A percentile compares a stretch with the other conserved stretches of the same genome.
These are phyloP conservation scores for Cheilosia variabilis DNA, from an alignment of 2,888 invertebrate genomes.

Conservation along the genomic window DNA sequence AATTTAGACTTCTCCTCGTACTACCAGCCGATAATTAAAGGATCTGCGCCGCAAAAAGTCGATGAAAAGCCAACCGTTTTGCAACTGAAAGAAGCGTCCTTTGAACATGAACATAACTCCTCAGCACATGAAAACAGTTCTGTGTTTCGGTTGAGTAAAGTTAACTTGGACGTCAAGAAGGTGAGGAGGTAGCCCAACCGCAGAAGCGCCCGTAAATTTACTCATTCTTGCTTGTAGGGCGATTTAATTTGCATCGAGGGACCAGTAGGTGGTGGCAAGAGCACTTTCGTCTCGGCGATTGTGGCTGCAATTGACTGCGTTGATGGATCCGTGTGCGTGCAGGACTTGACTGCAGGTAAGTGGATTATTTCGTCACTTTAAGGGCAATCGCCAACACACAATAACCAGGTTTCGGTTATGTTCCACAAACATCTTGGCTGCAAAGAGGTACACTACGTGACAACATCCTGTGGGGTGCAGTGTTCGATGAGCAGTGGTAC, in stretches of 20 bases:
- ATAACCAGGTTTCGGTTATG: constrained; percentile 90
- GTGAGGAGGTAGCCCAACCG: constrained; percentile 66
- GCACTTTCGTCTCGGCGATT: constrained; percentile 92
- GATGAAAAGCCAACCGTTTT: constrained; percentile 86
- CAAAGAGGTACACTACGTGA: constrained; percentile 95
- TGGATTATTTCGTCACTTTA: background rate
- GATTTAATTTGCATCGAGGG: constrained; percentile 95
- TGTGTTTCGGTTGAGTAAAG: constrained; percentile 79
- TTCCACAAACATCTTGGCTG: constrained; percentile 96
- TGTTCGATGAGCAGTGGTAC: constrained; percentile 92
- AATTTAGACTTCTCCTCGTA: constrained; percentile 82
- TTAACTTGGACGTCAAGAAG: constrained; percentile 82
- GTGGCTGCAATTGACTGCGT: constrained; percentile 92
- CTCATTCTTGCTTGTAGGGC: constrained; percentile 84
- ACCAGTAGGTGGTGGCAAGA: constrained; percentile 95
- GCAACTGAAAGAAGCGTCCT: constrained; percentile 86
- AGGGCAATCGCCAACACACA: background rate
- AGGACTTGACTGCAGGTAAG: constrained; percentile 87
- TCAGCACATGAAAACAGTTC: constrained; percentile 60
- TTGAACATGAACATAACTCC: constrained; percentile 81
- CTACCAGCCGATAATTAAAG: constrained; percentile 81
- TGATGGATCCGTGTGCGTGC: constrained; percentile 88
- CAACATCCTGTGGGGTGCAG: constrained; percentile 96
- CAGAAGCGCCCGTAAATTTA: background rate
- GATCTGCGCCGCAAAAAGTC: constrained; percentile 78